Conservation (phyloP, 2,797 vertebrate species). For the Lacerta bilineata region DNA sequence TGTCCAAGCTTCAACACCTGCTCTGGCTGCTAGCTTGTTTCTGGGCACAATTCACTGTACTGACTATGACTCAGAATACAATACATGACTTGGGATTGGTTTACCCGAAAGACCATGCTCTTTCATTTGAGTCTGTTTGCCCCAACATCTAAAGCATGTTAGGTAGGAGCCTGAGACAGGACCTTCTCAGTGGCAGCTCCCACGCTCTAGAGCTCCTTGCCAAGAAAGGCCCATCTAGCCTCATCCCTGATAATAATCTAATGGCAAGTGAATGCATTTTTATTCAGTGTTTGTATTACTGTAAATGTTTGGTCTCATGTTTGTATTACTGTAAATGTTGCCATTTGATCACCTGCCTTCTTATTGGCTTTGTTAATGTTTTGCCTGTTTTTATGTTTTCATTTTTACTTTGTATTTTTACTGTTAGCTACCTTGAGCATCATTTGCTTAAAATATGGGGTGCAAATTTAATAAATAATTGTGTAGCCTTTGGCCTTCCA, state of each 20-base stretch:
- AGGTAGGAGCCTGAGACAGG: not conserved
- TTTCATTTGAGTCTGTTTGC: not conserved
- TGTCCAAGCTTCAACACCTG: not conserved
- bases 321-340: not conserved
- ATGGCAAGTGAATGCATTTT: not conserved
- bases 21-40: not conserved
- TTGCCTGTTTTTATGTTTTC: not conserved
- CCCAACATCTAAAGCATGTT: not conserved
- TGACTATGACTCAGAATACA: not conserved
- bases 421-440: not conserved
- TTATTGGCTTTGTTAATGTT: not conserved
- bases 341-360: not conserved
- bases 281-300: not conserved
- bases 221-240: not conserved
- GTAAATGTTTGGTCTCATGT: not conserved
- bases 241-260: not conserved
- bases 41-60: not conserved
- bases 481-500: not conserved
- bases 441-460: not conserved
- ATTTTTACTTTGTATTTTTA: constrained; percentile 13
- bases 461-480: not conserved
- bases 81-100: not conserved
- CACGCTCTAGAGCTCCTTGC: not conserved
- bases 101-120: not conserved
- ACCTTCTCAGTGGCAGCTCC: not conserved